Conservation (phyloP, 2,113 vertebrate species). For the Sturnira hondurensis region DNA sequence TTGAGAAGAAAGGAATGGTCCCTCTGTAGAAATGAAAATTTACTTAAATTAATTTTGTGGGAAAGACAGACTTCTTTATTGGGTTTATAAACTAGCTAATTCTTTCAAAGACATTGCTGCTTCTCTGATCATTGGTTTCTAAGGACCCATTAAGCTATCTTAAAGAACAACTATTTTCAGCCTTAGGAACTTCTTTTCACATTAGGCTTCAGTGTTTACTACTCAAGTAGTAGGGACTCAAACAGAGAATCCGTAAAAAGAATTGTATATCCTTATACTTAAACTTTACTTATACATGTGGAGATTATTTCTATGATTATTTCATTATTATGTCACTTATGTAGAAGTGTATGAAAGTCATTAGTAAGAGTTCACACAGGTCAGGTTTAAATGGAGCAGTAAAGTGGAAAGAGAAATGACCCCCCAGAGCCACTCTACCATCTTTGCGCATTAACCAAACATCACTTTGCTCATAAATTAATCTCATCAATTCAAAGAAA, state of each 20-base stretch:
- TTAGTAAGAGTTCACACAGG: not conserved
- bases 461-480: not conserved
- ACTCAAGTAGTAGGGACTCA: not conserved
- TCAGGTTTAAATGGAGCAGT: not conserved
- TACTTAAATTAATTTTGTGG: not conserved
- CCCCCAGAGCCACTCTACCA: not conserved
- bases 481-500: not conserved
- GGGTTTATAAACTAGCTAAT: not conserved
- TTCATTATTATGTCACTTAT: not conserved
- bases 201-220: not conserved
- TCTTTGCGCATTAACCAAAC: not conserved
- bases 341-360: not conserved
- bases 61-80: conserved; percentile 1
- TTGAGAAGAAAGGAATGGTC: not conserved
- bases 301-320: not conserved
- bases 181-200: not conserved
- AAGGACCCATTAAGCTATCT: conserved; percentile 29
- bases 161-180: conserved; percentile 26
- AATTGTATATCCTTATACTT: not conserved
- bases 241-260: not conserved
- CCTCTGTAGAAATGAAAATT: not conserved
- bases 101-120: not conserved
- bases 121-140: conserved; percentile 17
- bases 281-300: not conserved
- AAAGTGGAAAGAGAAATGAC: not conserved